Base-by-base conservation (phyloP, 1,140 invertebrate species). In the Drosophila yakuba region DNA sequence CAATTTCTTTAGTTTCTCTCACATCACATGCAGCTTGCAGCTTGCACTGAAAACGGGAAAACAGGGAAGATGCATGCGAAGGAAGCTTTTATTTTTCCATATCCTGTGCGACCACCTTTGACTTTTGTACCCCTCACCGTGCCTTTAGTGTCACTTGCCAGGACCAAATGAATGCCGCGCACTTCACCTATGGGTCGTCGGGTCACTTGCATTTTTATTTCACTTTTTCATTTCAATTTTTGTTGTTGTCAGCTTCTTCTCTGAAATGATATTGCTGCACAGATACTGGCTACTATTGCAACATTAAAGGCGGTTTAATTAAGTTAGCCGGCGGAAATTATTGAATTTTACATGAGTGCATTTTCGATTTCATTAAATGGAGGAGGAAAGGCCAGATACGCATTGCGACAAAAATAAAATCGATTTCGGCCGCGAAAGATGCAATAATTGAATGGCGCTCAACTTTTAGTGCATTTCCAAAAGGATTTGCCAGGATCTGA, bases 311-410 rank as follows among this genome's bases (percentile, higher is more conserved):
- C 63, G 32, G 63, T 32, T 68, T 89, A 88, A 88, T 88, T 80
- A 83, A 83, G 67, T 88, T 83, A 84, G 84, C 63, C 36, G 63
- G 72, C 60, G 80, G 72, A 84, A 89, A 89, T 84, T 83, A 89
- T 86, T 89, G 79, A 79, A 84, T 89, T 86, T 84, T 51, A 66
- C 84, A 86, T 89, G 84, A 88, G 83, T 83, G 83, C 84, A 84
- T 76, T 71, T 63, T 59, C 67, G 80, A 89, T 89, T 89, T 43
- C 71, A 88, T 88, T 89, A 83, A 80, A 73, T 51, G 11, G 17
- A 48, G 41, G 39, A 35, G 25, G 25, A 28, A 14, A 1, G 15
- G 50, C 32, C 28, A 52, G 36, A 28, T 20, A 17, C 5, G 23
- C 25, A 14, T 38, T 38, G 39, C 11, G 36, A 38, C 58, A 58